phyloP scores from a whole-genome alignment of 1,140 invertebrate species.

The Trichonephila clavipes region DNA sequence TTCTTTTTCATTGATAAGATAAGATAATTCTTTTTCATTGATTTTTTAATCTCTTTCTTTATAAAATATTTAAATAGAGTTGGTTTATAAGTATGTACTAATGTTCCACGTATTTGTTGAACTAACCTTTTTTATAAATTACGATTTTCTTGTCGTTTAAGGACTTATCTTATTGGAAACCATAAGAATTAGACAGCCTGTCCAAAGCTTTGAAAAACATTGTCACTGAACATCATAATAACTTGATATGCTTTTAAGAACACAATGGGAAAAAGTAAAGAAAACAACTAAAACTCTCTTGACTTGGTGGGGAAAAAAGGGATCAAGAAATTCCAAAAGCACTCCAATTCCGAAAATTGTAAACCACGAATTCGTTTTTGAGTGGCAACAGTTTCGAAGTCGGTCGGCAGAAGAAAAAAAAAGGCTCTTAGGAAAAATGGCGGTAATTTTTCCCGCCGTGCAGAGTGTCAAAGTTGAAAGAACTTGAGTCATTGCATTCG shows the following conservation, averaged over 20 bases:
- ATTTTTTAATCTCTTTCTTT: too few species aligned
- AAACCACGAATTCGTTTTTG: background rate
- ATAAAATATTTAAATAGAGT: too few species aligned
- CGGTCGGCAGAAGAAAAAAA: background rate
- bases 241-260: constrained; percentile 26
- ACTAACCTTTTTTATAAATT: too few species aligned
- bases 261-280: background rate
- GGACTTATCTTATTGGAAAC: background rate
- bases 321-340: background rate
- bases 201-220: constrained; percentile 1
- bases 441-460: constrained; percentile 32
- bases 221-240: background rate
- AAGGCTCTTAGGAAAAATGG: constrained; percentile 6
- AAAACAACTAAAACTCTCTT: background rate
- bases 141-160: background rate
- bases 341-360: constrained; percentile 27
- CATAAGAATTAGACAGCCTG: background rate
- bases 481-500: constrained; percentile 59
- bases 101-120: too few species aligned
- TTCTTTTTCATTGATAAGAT: too few species aligned
- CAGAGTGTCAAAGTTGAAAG: constrained; percentile 65
- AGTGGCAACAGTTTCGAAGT: constrained; percentile 12
- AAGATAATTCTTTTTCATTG: too few species aligned
- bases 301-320: background rate
- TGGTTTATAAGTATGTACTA: too few species aligned